A percentile compares a stretch with the other conserved stretches of the same genome.
Evolutionary conservation across 1,140 invertebrate genomes (phyloP).

Genomic region (Temnothorax curvispinosus): DNA sequence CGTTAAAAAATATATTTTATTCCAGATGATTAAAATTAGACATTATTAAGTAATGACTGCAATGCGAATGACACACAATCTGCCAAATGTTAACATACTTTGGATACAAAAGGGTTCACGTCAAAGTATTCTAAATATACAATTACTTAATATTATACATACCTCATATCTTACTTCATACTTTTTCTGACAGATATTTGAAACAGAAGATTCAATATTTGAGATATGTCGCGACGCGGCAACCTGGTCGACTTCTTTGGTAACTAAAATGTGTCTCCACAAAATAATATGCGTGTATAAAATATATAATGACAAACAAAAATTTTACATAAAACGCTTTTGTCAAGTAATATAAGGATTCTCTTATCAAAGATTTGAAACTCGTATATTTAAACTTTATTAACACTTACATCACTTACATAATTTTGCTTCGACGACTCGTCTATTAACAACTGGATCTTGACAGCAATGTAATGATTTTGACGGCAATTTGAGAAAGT

Average conservation of each 20-base stretch:
- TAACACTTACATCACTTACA: constrained; percentile 84
- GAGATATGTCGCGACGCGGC: not conserved
- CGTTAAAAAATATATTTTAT: constrained; percentile 8
- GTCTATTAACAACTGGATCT: constrained; percentile 14
- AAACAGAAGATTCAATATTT: constrained; percentile 40
- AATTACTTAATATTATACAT: not conserved
- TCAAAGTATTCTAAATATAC: not conserved
- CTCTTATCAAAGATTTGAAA: not conserved
- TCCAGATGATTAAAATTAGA: not conserved
- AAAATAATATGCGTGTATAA: constrained; percentile 17
- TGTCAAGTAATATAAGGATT: not conserved
- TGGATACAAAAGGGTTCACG: not conserved
- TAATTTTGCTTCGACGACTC: constrained; percentile 76
- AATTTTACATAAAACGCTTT: not conserved
- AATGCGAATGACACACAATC: not conserved
- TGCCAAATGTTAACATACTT: not conserved
- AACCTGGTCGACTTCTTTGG: not conserved
- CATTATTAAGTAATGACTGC: not conserved
- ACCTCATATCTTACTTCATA: constrained; percentile 69
- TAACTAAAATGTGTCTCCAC: constrained; percentile 46
- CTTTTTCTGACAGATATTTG: constrained; percentile 48
- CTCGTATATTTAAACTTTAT: not conserved
- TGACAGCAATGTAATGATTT: constrained; percentile 45
- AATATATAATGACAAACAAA: not conserved
- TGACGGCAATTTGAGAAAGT: constrained; percentile 44